These are phyloP conservation scores for Lottia gigantea DNA, from an alignment of 2,888 invertebrate species.

Conservation along the genomic window DNA sequence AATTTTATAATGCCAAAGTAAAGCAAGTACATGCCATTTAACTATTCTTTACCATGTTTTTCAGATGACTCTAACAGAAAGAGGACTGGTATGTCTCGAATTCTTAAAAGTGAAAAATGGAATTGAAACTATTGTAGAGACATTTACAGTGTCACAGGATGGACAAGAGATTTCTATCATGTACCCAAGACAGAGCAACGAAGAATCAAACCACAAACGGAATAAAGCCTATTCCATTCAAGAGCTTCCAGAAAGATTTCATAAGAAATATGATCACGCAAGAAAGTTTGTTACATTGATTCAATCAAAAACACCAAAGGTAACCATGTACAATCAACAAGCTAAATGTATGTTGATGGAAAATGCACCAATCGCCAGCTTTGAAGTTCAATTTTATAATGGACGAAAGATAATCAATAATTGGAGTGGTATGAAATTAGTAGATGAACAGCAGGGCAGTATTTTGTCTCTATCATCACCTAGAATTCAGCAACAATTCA, in stretches of 20 bases:
- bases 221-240: background rate
- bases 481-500: conserved; percentile 1
- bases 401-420: background rate
- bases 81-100: background rate
- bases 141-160: background rate
- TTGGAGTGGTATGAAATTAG: conserved; percentile 4
- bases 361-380: background rate
- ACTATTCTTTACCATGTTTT: too few relatives aligned
- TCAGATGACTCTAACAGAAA: conserved; percentile 1
- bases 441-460: background rate
- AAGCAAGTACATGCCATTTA: too few relatives aligned
- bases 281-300: conserved; percentile 1
- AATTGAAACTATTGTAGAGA: background rate
- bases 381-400: conserved; percentile 4
- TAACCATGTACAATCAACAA: background rate
- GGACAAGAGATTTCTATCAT: background rate
- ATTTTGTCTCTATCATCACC: conserved; percentile 1
- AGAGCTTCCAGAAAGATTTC: background rate
- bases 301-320: background rate
- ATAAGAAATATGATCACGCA: background rate
- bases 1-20: conserved; percentile 1
- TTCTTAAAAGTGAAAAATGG: background rate
- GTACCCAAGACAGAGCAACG: too few relatives aligned
- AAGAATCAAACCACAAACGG: too few relatives aligned
- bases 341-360: conserved; percentile 8